These are phyloP conservation scores for Hirtodrosophila confusa DNA, from an alignment of 2,888 invertebrate species.

Conservation along the genomic window DNA sequence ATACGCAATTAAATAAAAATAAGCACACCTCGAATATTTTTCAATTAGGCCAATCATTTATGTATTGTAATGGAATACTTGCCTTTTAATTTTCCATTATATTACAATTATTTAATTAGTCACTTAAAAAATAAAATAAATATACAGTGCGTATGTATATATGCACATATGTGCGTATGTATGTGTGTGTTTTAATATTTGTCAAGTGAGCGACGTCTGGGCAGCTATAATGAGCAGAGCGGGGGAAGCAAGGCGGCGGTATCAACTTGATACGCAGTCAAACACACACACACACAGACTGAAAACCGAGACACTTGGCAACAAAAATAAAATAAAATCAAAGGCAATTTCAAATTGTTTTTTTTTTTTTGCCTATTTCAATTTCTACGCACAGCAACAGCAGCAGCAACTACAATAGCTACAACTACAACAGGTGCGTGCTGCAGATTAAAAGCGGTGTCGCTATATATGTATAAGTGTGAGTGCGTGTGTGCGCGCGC, in stretches of 20 bases:
- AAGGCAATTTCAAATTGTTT: conserved; percentile 17
- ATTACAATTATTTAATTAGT: too few species aligned
- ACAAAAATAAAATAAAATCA: conserved; percentile 20
- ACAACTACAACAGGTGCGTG: conserved; percentile 48
- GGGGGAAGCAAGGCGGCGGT: neutral
- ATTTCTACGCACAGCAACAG: conserved; percentile 26
- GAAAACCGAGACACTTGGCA: conserved; percentile 19
- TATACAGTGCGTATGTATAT: conserved; percentile 1
- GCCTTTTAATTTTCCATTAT: too few species aligned
- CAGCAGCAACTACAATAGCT: conserved; percentile 28
- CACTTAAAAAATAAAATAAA: too few species aligned
- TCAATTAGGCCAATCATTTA: too few species aligned
- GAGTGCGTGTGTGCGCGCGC: conserved; percentile 22
- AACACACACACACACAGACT: conserved; percentile 3
- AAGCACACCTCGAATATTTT: too few species aligned
- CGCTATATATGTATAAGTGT: conserved; percentile 1
- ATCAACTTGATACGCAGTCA: conserved; percentile 13
- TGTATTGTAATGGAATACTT: too few species aligned
- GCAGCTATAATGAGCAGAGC: too few species aligned
- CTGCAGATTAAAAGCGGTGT: conserved; percentile 52
- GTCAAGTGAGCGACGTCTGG: conserved; percentile 10
- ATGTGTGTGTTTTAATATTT: conserved; percentile 16
- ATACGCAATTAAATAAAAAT: too few species aligned
- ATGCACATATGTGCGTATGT: conserved; percentile 4
- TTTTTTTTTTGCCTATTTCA: conserved; percentile 15